These are phyloP conservation scores for Lasius fuliginosus DNA, from an alignment of 2,888 invertebrate genomes.

Conservation along the genomic window DNA sequence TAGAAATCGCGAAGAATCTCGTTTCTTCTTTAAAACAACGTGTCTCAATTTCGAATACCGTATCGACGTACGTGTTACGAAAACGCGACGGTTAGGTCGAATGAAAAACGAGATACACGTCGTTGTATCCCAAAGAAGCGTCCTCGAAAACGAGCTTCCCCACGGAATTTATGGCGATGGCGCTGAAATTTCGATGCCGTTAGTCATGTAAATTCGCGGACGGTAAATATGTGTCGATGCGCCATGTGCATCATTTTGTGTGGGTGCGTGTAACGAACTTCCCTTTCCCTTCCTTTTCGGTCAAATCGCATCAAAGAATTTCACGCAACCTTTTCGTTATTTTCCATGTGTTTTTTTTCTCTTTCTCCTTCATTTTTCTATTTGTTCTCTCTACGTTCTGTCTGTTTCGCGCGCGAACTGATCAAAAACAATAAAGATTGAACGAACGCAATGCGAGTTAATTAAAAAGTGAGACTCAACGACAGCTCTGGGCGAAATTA, in stretches of 20 bases:
- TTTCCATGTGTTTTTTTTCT: not conserved
- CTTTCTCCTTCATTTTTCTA: not conserved
- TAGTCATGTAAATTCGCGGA: conserved; percentile 61
- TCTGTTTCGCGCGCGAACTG: not conserved
- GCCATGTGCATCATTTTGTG: not conserved
- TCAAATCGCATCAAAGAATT: not conserved
- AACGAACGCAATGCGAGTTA: conserved; percentile 7
- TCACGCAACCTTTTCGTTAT: not conserved
- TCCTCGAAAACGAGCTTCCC: conserved; percentile 56
- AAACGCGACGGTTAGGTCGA: conserved; percentile 32
- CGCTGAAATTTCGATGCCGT: conserved; percentile 64
- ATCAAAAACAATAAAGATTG: conserved; percentile 41
- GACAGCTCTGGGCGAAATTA: conserved; percentile 53
- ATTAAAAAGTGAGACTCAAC: conserved; percentile 5
- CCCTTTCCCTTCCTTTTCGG: not conserved
- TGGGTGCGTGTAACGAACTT: too few species aligned
- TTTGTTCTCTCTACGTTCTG: not conserved
- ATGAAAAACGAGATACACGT: conserved; percentile 51
- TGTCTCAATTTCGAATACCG: conserved; percentile 61
- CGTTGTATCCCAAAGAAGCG: conserved; percentile 36
- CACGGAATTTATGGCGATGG: conserved; percentile 57
- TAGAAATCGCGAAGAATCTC: not conserved
- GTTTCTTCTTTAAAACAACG: conserved; percentile 10
- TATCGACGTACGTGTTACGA: conserved; percentile 23
- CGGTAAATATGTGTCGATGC: conserved; percentile 54